Conservation (phyloP, 37 sponge, comb jelly and placozoan genomes). For the Crambe crambe region DNA sequence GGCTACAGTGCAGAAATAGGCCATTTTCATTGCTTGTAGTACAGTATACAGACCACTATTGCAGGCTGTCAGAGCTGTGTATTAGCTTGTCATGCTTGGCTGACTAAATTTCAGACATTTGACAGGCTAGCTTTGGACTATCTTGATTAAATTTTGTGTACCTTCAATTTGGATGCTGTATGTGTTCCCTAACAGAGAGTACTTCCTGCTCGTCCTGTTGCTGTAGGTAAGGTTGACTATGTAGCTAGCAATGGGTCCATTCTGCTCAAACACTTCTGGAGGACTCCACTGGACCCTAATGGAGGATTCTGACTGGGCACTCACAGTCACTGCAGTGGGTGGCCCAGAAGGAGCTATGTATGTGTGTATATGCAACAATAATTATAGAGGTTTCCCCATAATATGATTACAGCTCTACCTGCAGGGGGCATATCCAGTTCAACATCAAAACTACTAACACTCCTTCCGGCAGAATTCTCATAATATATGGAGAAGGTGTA, state of each 20-base stretch:
- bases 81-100: too few species aligned
- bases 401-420: constrained; percentile 4
- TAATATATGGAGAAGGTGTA: not conserved
- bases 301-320: not conserved
- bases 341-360: constrained; percentile 1
- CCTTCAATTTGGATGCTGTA: constrained; percentile 10
- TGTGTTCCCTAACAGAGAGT: not conserved
- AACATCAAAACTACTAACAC: not conserved
- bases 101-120: too few species aligned
- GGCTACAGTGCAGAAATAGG: too few species aligned
- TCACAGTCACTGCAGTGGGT: not conserved
- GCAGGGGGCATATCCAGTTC: not conserved
- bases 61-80: too few species aligned
- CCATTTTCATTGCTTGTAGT: too few species aligned
- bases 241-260: not conserved
- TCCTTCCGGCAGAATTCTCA: constrained; percentile 2
- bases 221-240: not conserved
- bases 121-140: too few species aligned
- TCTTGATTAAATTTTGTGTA: too few species aligned
- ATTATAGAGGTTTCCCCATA: too few species aligned
- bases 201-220: not conserved
- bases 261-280: not conserved
- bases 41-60: too few species aligned
- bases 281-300: constrained; percentile 4
- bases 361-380: not conserved